Percentiles rank a stretch among this genome's conserved stretches.
Evolutionary conservation across 2,888 invertebrate genomes (phyloP).

Genomic region (Ptilodon capucinus): DNA sequence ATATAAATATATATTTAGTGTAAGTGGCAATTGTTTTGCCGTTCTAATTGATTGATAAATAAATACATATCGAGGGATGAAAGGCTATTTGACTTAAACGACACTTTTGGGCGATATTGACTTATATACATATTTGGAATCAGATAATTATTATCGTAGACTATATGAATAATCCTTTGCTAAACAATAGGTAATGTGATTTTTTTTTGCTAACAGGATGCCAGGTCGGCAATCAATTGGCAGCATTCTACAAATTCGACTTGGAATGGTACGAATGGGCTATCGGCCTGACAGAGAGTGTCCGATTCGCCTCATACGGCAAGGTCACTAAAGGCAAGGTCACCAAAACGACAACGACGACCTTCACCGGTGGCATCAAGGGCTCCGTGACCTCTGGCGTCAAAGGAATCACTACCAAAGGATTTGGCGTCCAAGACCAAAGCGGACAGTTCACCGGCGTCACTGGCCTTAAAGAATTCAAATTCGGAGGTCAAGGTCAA

Average conservation of each 20-base stretch:
- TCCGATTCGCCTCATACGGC: constrained; percentile 57
- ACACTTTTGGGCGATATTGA: too few species aligned
- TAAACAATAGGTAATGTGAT: too few species aligned
- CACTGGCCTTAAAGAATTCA: constrained; percentile 20
- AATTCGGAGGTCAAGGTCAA: constrained; percentile 1
- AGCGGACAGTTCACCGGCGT: constrained; percentile 3
- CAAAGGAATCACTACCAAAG: constrained; percentile 18
- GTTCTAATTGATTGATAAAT: too few species aligned
- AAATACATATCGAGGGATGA: too few species aligned
- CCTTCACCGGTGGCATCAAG: constrained; percentile 31
- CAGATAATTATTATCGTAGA: too few species aligned
- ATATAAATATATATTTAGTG: too few species aligned
- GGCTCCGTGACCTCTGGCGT: constrained; percentile 19
- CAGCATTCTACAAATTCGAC: constrained; percentile 84
- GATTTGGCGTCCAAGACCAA: constrained; percentile 5
- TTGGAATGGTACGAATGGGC: constrained; percentile 83
- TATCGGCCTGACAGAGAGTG: constrained; percentile 68
- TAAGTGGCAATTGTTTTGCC: too few species aligned
- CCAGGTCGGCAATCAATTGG: constrained; percentile 78
- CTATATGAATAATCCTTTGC: too few species aligned
- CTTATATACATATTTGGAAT: too few species aligned
- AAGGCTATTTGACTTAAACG: too few species aligned
- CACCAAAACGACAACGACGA: constrained; percentile 38
- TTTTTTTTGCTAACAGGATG: constrained; percentile 61
- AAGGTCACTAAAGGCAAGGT: constrained; percentile 44